Percentiles rank a stretch among this genome's conserved stretches.
These are phyloP conservation scores for Rhynchonycteris naso DNA, from an alignment of 2,797 vertebrate species.

Conservation along the genomic window DNA sequence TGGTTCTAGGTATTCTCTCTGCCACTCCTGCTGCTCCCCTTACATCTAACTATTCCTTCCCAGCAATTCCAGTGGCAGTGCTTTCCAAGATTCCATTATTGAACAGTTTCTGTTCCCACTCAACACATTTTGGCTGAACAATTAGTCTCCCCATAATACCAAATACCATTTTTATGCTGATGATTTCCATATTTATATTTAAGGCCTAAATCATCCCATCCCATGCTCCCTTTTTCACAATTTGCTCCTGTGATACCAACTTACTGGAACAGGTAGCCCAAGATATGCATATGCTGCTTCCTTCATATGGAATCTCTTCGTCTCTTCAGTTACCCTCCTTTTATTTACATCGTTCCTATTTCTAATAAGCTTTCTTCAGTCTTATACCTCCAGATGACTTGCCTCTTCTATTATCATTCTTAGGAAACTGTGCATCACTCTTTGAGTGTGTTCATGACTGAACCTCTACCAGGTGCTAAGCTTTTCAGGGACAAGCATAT, in stretches of 20 bases:
- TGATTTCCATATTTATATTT: slow-evolving; percentile 12
- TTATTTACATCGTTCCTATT: background rate
- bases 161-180: background rate
- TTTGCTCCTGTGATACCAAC: background rate
- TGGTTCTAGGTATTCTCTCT: background rate
- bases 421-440: background rate
- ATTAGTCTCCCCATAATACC: background rate
- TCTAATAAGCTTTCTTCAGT: background rate
- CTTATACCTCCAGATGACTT: background rate
- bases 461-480: background rate
- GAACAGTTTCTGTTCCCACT: background rate
- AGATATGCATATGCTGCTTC: background rate
- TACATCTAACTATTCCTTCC: background rate
- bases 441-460: background rate
- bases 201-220: background rate
- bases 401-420: background rate
- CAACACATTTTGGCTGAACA: background rate
- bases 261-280: background rate
- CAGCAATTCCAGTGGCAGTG: background rate
- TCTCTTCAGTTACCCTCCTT: background rate
- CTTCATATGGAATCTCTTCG: background rate
- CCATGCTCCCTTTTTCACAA: background rate
- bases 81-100: background rate
- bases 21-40: background rate
- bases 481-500: background rate